Conservation (phyloP, 2,888 invertebrate species). For the Alentia gelatinosa region DNA sequence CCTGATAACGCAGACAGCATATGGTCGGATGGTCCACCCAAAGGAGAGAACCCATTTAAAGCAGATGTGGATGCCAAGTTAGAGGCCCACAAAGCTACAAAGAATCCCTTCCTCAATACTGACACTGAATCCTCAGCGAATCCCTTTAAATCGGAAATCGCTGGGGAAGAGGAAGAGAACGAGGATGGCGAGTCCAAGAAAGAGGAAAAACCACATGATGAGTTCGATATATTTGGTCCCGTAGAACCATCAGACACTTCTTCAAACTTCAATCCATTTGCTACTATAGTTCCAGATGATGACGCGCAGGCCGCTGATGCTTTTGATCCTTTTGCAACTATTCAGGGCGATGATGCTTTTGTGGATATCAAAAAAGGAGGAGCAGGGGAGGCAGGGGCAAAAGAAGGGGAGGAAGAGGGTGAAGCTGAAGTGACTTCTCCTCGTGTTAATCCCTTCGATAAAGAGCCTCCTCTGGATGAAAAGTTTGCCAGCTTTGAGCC, state of each 20-base stretch:
- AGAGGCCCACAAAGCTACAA: conserved; percentile 4
- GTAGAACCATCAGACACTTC: not conserved
- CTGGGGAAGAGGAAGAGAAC: conserved; percentile 3
- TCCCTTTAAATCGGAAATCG: conserved; percentile 27
- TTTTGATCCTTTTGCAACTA: conserved; percentile 71
- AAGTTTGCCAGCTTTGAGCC: conserved; percentile 78
- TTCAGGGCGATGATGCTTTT: conserved; percentile 63
- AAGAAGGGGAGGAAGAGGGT: conserved; percentile 53
- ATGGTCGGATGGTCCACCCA: conserved; percentile 30
- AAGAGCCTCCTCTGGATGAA: conserved; percentile 78
- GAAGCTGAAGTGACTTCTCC: conserved; percentile 67
- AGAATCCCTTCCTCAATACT: conserved; percentile 57
- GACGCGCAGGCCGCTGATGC: conserved; percentile 55
- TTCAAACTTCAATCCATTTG: conserved; percentile 65
- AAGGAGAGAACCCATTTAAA: conserved; percentile 61
- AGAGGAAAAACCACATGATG: conserved; percentile 16
- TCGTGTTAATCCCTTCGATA: conserved; percentile 80
- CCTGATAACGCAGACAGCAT: conserved; percentile 46
- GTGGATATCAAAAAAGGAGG: conserved; percentile 55
- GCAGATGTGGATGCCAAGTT: conserved; percentile 56
- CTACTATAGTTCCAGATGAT: conserved; percentile 55
- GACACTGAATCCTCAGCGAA: conserved; percentile 10
- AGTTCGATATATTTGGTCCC: conserved; percentile 39
- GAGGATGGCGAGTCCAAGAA: not conserved
- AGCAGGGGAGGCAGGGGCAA: not conserved